Percentiles rank a stretch among this genome's conserved stretches.
These are phyloP conservation scores for Corvus hawaiiensis DNA, from an alignment of 2,113 vertebrate species.

Conservation along the genomic window DNA sequence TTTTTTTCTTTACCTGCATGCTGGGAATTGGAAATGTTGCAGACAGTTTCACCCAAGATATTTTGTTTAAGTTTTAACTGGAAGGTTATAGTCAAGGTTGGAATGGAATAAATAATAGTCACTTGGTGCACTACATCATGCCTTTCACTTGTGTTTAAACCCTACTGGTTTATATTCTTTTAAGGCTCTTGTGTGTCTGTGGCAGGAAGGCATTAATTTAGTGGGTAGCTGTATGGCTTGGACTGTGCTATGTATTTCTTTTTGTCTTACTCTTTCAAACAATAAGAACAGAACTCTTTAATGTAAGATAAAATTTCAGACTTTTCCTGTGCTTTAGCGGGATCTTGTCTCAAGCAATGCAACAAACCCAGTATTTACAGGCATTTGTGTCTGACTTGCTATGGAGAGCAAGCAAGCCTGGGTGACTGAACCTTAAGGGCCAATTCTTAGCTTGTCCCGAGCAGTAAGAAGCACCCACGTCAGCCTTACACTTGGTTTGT, in stretches of 20 bases:
- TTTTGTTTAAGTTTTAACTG: conserved; percentile 43
- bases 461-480: not conserved
- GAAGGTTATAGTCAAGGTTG: conserved; percentile 71
- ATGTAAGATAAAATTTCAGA: not conserved
- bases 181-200: not conserved
- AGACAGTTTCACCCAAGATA: conserved; percentile 5
- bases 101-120: conserved; percentile 40
- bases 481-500: not conserved
- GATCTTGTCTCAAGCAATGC: not conserved
- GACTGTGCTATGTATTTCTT: not conserved
- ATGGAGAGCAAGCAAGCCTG: not conserved
- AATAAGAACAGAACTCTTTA: not conserved
- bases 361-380: not conserved
- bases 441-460: not conserved
- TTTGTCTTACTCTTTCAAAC: not conserved
- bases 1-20: conserved; percentile 37
- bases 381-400: not conserved
- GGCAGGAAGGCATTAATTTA: not conserved
- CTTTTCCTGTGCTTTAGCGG: not conserved
- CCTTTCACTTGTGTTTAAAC: not conserved
- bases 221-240: not conserved
- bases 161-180: not conserved
- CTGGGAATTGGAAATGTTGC: conserved; percentile 64
- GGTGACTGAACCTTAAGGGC: not conserved
- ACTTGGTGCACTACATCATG: not conserved